Percentiles rank a stretch among this genome's conserved stretches.
Evolutionary conservation across 2,888 invertebrate genomes (phyloP).

Genomic region (Nysson spinosus): DNA sequence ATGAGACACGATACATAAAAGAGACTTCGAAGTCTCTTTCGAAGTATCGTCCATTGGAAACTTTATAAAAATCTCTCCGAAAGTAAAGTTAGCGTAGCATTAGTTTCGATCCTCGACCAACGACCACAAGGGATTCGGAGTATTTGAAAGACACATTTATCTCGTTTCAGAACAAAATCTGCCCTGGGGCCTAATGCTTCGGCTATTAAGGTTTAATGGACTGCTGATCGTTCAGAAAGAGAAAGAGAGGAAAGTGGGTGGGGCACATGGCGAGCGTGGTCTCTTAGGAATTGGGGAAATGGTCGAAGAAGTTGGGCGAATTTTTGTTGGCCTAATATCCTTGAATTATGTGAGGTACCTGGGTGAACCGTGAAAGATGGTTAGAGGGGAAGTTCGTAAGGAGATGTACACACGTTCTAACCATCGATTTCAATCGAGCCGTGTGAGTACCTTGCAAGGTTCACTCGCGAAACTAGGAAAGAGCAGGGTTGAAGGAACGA

Average conservation of each 20-base stretch:
- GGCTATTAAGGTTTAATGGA: slow-evolving; percentile 71
- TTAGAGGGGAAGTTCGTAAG: background rate
- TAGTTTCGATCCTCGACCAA: slow-evolving; percentile 34
- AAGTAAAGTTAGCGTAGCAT: slow-evolving; percentile 30
- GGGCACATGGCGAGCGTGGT: slow-evolving; percentile 29
- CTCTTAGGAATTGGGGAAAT: slow-evolving; percentile 60
- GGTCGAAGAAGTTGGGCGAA: slow-evolving; percentile 26
- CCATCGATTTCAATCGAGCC: slow-evolving; percentile 55
- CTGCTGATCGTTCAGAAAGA: slow-evolving; percentile 56
- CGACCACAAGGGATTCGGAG: slow-evolving; percentile 52
- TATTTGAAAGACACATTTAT: slow-evolving; percentile 69
- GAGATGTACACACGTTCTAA: no score
- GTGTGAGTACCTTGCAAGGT: slow-evolving; percentile 17
- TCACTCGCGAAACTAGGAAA: slow-evolving; percentile 14
- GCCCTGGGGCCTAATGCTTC: slow-evolving; percentile 72
- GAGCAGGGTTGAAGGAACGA: slow-evolving; percentile 25
- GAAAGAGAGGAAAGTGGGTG: slow-evolving; percentile 7
- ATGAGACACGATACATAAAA: no score
- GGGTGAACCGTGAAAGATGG: no score
- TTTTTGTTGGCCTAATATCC: slow-evolving; percentile 16
- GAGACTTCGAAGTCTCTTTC: no score
- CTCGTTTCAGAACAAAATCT: slow-evolving; percentile 68
- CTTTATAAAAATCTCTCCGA: background rate
- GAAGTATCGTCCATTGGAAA: no score
- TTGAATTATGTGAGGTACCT: no score